Evolutionary conservation across 2,888 invertebrate species (phyloP).

Genomic region (Drosophila gaucha): DNA sequence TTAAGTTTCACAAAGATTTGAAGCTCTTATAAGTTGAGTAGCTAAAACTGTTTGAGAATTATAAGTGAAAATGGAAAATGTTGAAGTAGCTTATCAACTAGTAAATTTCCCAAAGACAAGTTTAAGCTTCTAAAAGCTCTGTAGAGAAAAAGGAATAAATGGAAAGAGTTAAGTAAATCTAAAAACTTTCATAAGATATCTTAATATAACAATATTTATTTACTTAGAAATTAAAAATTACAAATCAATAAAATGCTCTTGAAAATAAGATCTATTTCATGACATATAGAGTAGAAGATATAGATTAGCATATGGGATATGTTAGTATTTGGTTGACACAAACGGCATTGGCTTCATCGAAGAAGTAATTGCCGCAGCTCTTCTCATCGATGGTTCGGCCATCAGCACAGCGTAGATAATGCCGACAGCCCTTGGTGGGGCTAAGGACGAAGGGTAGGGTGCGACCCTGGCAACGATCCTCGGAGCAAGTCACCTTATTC

Average conservation of each 20-base stretch:
- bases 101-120: no score
- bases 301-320: slow-evolving; percentile 57
- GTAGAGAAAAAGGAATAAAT: no score
- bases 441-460: slow-evolving; percentile 64
- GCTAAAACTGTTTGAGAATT: not conserved
- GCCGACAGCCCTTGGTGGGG: slow-evolving; percentile 66
- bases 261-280: slow-evolving; percentile 12
- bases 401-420: slow-evolving; percentile 69
- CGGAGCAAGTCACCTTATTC: slow-evolving; percentile 48
- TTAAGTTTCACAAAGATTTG: no score
- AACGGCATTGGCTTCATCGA: slow-evolving; percentile 62
- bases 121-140: no score
- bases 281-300: not conserved
- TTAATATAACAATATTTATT: slow-evolving; percentile 3
- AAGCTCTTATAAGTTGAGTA: no score
- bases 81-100: no score
- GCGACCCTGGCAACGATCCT: slow-evolving; percentile 82
- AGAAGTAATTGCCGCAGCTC: slow-evolving; percentile 74
- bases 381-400: slow-evolving; percentile 54
- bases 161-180: no score
- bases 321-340: slow-evolving; percentile 56
- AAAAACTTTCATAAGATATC: no score
- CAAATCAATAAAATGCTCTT: slow-evolving; percentile 17
- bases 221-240: slow-evolving; percentile 7
- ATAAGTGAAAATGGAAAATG: not conserved